Evolutionary conservation across 2,888 invertebrate genomes (phyloP).

Genomic region (Pegoplata infirma): DNA sequence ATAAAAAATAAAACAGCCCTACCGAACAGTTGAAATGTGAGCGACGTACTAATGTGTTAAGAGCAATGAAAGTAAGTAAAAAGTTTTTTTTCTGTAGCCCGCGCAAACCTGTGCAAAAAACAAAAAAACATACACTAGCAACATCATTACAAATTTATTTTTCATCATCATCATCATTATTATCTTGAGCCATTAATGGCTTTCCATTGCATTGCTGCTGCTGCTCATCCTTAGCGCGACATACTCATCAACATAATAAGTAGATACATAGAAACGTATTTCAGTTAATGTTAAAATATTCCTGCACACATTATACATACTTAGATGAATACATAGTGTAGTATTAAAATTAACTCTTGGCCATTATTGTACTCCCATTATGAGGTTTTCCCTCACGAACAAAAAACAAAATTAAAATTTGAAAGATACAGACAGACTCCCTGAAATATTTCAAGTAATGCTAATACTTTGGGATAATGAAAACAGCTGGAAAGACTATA

Average conservation of each 20-base stretch:
- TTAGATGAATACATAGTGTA: no score
- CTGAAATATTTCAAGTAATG: not conserved
- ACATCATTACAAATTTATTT: slow-evolving; percentile 24
- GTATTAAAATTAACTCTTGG: slow-evolving; percentile 48
- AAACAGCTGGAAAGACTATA: not conserved
- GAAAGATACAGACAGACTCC: not conserved
- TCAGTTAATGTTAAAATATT: slow-evolving; percentile 1
- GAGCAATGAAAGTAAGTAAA: slow-evolving; percentile 58
- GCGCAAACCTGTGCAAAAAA: slow-evolving; percentile 46
- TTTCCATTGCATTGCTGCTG: not conserved
- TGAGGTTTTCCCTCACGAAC: no score
- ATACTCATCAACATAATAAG: not conserved
- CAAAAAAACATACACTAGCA: slow-evolving; percentile 46
- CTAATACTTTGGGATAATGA: not conserved
- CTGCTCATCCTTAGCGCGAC: not conserved
- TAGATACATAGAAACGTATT: no score
- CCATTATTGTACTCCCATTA: not conserved
- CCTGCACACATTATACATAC: no score
- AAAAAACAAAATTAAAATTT: no score
- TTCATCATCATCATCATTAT: slow-evolving; percentile 37
- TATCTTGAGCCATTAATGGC: slow-evolving; percentile 44
- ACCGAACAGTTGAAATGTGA: slow-evolving; percentile 74
- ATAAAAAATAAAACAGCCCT: slow-evolving; percentile 66
- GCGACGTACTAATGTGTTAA: slow-evolving; percentile 69
- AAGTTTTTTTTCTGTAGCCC: slow-evolving; percentile 59